Base-by-base conservation (phyloP, 2,888 invertebrate species). In the Diloba caeruleocephala region DNA sequence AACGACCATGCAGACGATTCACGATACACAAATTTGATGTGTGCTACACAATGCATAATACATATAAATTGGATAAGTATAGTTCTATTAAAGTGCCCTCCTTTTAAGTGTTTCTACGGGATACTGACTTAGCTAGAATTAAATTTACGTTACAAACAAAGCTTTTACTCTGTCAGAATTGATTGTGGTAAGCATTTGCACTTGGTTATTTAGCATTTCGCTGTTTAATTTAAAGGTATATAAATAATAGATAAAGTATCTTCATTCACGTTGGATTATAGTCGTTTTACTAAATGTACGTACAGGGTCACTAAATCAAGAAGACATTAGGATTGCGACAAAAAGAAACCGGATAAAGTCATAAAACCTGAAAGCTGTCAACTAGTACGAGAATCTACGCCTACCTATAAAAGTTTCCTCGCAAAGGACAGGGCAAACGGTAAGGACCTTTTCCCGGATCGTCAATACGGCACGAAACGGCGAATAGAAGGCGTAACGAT, bases 401-500 rank as follows among this genome's bases (percentile, higher is more conserved):
- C 62, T 65, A 69, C 48, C 76, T 76, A 82, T 85, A 83, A 83
- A 78, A 79, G 65, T 79, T 76, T 82, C 81, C 79, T 79, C 72
- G 76, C 73, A 70, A 67, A 71, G 66, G 42, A 59, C 34, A 74
- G 74, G 74, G 67, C 73, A 76, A 82, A 82, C 74, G 74, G 76
- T 76, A 78, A 83, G n/a, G 80, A 84, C 82, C 83, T 81, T 88
- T 88, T 81, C 79, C 79, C 72, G 76, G 79, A 76, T 79, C 84
- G 82, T 85, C 87, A 86, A 87, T 87, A 85, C 78, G 76, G 82
- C 79, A 79, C 80, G 79, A 78, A 87, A 83, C 77, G 79, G 79
- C 79, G 82, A 69, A 85, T 83, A 83, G 83, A 88, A 83, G 84
- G 86, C 86, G 86, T 87, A 78, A 87, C 87, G 83, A 89, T 88